phyloP scores from a whole-genome alignment of 2,888 invertebrate species.

The Napeogenes inachia region DNA sequence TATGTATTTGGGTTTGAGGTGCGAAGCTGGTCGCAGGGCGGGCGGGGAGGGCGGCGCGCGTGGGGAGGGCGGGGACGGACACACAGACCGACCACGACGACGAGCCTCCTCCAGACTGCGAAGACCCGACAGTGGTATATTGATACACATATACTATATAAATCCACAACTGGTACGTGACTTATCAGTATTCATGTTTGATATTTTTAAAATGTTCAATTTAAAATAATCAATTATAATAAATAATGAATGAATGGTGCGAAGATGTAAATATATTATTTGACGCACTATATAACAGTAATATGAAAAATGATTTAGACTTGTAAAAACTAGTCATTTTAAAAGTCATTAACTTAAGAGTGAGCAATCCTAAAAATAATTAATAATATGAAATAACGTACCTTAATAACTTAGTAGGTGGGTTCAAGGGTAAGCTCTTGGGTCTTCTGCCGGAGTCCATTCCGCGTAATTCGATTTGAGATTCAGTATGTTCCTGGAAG shows the following conservation, averaged over 20 bases:
- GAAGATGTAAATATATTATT: too few species aligned
- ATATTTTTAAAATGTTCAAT: too few species aligned
- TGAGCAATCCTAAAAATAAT: neutral
- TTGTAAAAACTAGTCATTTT: too few species aligned
- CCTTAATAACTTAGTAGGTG: constrained; percentile 92
- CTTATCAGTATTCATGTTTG: too few species aligned
- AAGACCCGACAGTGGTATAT: too few species aligned
- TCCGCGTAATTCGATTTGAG: constrained; percentile 59
- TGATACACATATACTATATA: too few species aligned
- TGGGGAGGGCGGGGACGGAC: constrained; percentile 21
- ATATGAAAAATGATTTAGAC: too few species aligned
- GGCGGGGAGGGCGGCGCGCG: constrained; percentile 45
- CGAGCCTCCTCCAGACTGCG: constrained; percentile 66
- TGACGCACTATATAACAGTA: too few species aligned
- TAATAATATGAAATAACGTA: constrained; percentile 27
- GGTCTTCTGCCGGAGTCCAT: constrained; percentile 80
- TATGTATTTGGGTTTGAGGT: constrained; percentile 83
- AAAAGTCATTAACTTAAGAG: neutral
- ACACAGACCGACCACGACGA: constrained; percentile 47
- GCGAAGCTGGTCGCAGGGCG: constrained; percentile 62
- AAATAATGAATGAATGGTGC: too few species aligned
- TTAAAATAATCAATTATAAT: too few species aligned
- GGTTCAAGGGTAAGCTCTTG: constrained; percentile 93
- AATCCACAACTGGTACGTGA: too few species aligned
- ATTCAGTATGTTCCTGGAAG: constrained; percentile 49